These are phyloP conservation scores for Pandemis heparana DNA, from an alignment of 2,888 invertebrate genomes.

Conservation along the genomic window DNA sequence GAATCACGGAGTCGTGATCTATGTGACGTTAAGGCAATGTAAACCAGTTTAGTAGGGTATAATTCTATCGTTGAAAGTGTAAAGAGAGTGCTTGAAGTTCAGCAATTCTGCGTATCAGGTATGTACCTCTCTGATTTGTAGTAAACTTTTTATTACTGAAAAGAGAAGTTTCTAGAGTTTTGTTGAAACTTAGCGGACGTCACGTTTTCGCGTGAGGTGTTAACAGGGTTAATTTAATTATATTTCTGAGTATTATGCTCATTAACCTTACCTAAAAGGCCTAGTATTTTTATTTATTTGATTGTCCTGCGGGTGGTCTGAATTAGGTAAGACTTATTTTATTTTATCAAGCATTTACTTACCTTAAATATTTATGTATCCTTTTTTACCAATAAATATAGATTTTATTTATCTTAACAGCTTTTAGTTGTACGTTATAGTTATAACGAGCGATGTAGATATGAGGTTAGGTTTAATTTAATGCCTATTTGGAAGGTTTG, in stretches of 20 bases:
- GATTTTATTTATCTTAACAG: conserved; percentile 81
- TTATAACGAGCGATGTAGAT: conserved; percentile 66
- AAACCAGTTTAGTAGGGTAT: conserved; percentile 68
- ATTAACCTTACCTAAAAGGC: conserved; percentile 39
- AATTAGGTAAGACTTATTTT: conserved; percentile 52
- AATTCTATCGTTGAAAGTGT: conserved; percentile 71
- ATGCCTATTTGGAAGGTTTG: conserved; percentile 61
- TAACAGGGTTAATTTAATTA: conserved; percentile 72
- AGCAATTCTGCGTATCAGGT: conserved; percentile 70
- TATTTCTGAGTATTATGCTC: conserved; percentile 42
- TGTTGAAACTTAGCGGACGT: conserved; percentile 9
- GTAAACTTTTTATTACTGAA: conserved; percentile 47
- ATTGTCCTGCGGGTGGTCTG: conserved; percentile 50
- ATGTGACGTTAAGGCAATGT: conserved; percentile 74
- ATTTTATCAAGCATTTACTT: conserved; percentile 68
- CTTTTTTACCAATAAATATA: conserved; percentile 75
- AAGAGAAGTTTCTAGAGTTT: conserved; percentile 14
- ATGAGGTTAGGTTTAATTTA: conserved; percentile 57
- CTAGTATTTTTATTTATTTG: conserved; percentile 64
- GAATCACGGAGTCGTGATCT: conserved; percentile 65
- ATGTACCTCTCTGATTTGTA: conserved; percentile 66
- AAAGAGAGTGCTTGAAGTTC: conserved; percentile 72
- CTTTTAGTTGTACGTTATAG: conserved; percentile 73
- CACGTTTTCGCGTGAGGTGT: conserved; percentile 53
- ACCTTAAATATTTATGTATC: conserved; percentile 66